These are phyloP conservation scores for Anomalospiza imberbis DNA, from an alignment of 2,797 vertebrate species.

Conservation along the genomic window DNA sequence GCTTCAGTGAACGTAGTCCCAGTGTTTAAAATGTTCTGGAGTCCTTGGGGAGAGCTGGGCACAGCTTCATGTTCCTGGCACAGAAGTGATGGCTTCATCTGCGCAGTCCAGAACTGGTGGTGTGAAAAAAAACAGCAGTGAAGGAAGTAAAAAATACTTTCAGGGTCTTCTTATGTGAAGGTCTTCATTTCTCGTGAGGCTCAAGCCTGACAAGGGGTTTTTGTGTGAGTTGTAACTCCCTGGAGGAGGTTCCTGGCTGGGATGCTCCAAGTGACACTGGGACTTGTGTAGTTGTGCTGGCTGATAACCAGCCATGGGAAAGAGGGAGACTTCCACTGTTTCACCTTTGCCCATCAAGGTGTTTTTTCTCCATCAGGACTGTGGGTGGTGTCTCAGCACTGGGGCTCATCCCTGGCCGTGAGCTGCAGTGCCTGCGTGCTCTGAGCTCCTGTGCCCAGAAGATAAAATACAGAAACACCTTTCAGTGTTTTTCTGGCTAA, in stretches of 20 bases:
- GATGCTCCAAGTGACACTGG: background rate
- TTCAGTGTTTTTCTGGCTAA: background rate
- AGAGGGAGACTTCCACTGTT: background rate
- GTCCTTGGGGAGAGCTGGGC: background rate
- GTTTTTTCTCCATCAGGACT: background rate
- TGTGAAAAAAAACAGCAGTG: background rate
- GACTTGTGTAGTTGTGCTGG: background rate
- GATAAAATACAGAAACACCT: background rate
- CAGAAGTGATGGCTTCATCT: background rate
- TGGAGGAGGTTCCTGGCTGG: background rate
- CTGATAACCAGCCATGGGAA: background rate
- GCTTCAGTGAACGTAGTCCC: background rate
- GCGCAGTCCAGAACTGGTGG: background rate
- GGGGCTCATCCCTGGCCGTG: rapidly evolving
- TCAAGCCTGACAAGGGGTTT: background rate
- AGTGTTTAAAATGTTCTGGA: background rate
- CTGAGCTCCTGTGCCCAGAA: background rate
- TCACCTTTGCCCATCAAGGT: background rate
- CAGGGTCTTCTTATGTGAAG: background rate
- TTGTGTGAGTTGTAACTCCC: background rate
- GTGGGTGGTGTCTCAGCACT: background rate
- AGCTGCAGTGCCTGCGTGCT: background rate
- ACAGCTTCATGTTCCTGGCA: background rate
- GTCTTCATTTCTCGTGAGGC: background rate
- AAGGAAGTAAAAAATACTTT: background rate